These are phyloP conservation scores for Phrynocephalus forsythii DNA, from an alignment of 2,797 vertebrate genomes.

Conservation along the genomic window DNA sequence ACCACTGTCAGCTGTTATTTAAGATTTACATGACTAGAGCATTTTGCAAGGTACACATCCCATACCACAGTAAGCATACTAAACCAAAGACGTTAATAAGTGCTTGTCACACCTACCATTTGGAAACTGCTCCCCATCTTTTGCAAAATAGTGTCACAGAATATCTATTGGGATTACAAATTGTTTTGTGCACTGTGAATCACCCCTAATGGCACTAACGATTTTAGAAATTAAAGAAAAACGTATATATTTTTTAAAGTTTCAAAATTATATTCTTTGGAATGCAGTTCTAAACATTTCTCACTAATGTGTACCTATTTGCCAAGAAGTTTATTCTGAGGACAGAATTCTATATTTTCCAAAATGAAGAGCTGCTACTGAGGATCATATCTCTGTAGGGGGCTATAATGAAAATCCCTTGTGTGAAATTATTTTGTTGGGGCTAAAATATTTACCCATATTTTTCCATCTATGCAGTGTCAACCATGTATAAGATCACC, in stretches of 20 bases:
- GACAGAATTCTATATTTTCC: background rate
- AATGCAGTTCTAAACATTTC: background rate
- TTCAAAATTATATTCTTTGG: background rate
- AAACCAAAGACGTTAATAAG: constrained; percentile 34
- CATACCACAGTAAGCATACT: constrained; percentile 8
- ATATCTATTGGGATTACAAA: background rate
- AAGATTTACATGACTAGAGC: constrained; percentile 23
- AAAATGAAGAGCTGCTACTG: background rate
- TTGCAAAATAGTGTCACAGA: constrained; percentile 12
- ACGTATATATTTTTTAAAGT: background rate
- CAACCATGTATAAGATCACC: too few species aligned
- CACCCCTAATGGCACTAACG: background rate
- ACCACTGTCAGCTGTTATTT: constrained; percentile 30
- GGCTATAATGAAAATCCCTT: background rate
- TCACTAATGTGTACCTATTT: background rate
- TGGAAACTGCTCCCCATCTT: background rate
- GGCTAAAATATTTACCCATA: too few species aligned
- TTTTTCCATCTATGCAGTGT: too few species aligned
- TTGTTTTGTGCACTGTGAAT: constrained; percentile 3
- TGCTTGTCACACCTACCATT: background rate
- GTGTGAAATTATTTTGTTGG: background rate
- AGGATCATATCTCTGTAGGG: background rate
- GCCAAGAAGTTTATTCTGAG: background rate
- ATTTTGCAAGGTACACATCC: constrained; percentile 30
- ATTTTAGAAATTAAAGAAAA: background rate